Evolutionary conservation across 2,113 vertebrate species (phyloP), one percentile per base, ranked within the genome.

Genomic region (Mastomys coucha): DNA sequence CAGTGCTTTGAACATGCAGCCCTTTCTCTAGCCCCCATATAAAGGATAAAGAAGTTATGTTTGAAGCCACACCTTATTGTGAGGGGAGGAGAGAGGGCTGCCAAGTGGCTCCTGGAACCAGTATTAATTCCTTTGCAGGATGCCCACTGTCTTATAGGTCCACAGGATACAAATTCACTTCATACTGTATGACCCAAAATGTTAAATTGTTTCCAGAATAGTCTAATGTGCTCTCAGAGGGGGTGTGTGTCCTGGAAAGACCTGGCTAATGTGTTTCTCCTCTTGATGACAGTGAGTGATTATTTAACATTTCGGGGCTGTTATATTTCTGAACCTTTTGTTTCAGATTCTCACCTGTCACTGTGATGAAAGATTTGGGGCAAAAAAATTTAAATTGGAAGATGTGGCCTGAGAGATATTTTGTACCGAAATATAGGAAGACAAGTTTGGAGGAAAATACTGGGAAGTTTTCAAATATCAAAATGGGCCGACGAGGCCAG

Each of bases 291-390:
- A 89, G 81, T 56, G 73, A 96, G 51, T 90, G 65, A 91, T 96
- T 86, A 86, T 69, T 95, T 96, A 96, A 92, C 89, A 89, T 92
- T 95, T 96, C 84, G 89, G 42, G 89, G 82, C 77, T 96, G 89
- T 88, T 84, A 2, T 73, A 94, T 97, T 97, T 94, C 91, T 94
- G 89, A 84, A 94, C 28, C 70, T 93, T 97, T 97, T 94, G 33
- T 95, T 88, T 33, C 90, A 96, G 65, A 72, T 49, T 78, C 60
- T 97, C 72, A 86, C 89, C 92, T 96, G 81, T 96, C 95, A 96
- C 11, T 70, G 33, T 91, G 94, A 89, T 89, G 81, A 96, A 96
- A 77, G 73, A 91, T 91, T 94, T 70, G 78, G 89, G 42, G 10
- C n/a, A n/a, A 45, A 91, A 88, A 69, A 22, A 76, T 72, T 86